These are phyloP conservation scores for Pandemis corylana DNA, from an alignment of 2,888 invertebrate species.

Conservation along the genomic window DNA sequence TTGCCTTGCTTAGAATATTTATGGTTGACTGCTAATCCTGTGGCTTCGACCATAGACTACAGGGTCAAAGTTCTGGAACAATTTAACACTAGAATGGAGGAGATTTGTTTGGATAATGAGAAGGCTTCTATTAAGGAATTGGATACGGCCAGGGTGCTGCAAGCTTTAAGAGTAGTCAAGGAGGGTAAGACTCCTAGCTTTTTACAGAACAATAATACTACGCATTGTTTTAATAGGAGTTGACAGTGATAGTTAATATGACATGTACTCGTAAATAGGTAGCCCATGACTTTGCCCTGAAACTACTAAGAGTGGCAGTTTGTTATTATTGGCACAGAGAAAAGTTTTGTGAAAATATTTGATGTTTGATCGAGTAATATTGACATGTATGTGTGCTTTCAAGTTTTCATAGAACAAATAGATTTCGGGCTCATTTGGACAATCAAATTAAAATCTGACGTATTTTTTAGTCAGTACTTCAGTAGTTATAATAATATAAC, in stretches of 20 bases:
- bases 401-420: background rate
- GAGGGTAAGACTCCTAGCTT: slow-evolving; percentile 87
- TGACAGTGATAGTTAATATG: slow-evolving; percentile 60
- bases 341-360: background rate
- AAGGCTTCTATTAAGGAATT: slow-evolving; percentile 94
- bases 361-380: background rate
- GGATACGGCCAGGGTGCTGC: slow-evolving; percentile 95
- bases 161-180: slow-evolving; percentile 92
- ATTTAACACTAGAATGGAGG: slow-evolving; percentile 92
- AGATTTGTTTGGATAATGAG: slow-evolving; percentile 95
- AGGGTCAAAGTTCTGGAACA: slow-evolving; percentile 95
- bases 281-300: background rate
- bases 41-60: slow-evolving; percentile 94
- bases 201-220: slow-evolving; percentile 78
- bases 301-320: background rate
- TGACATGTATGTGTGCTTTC: background rate
- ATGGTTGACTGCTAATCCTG: slow-evolving; percentile 95
- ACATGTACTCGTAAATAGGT: background rate
- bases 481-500: background rate
- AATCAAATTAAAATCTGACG: background rate
- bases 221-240: slow-evolving; percentile 76
- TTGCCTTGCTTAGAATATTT: slow-evolving; percentile 95
- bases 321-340: background rate
- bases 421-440: background rate
- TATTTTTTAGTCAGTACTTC: background rate